A percentile compares a stretch with the other conserved stretches of the same genome.
phyloP scores from a whole-genome alignment of 1,140 invertebrate species.

The Ylistrum balloti region DNA sequence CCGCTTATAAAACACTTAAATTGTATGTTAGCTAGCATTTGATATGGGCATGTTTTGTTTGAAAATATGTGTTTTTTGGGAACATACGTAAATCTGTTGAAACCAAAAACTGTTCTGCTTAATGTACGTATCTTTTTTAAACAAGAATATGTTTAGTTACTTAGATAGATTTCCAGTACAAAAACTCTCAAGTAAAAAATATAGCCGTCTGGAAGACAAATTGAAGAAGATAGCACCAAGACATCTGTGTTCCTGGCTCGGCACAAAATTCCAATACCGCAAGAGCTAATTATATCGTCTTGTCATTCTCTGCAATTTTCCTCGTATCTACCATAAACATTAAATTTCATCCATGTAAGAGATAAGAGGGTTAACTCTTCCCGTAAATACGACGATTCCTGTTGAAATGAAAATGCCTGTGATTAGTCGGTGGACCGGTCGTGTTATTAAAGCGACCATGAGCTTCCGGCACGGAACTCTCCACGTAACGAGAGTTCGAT shows the following conservation, averaged over 20 bases:
- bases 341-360: slow-evolving; percentile 29
- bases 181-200: background rate
- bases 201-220: background rate
- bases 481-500: background rate
- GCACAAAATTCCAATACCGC: background rate
- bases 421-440: background rate
- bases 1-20: background rate
- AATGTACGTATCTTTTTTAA: too few relatives aligned
- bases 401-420: background rate
- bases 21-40: background rate
- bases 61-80: background rate
- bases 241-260: background rate
- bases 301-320: slow-evolving; percentile 3
- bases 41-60: background rate
- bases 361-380: background rate
- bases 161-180: too few relatives aligned
- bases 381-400: background rate
- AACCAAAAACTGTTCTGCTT: too few relatives aligned
- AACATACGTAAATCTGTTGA: background rate
- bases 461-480: background rate
- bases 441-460: background rate
- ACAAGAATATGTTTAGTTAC: too few relatives aligned
- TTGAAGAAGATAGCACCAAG: background rate
- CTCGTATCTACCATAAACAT: slow-evolving; percentile 10
- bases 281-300: background rate